phyloP scores from a whole-genome alignment of 1,140 invertebrate genomes.

The Pemphigus obesinymphae region DNA sequence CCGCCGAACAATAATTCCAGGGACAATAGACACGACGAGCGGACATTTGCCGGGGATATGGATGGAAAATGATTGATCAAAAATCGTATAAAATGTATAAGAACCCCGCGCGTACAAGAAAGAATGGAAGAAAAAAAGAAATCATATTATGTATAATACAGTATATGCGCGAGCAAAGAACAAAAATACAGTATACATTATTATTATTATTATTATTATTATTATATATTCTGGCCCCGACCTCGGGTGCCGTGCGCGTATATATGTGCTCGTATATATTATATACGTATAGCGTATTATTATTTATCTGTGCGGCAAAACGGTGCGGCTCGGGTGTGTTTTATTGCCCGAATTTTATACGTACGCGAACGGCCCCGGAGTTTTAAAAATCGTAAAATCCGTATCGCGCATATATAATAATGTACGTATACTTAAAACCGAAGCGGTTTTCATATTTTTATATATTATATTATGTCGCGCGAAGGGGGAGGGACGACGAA shows the following conservation, averaged over 20 bases:
- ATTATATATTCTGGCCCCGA: background rate
- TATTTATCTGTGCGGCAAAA: background rate
- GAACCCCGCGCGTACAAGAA: background rate
- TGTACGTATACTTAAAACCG: constrained; percentile 36
- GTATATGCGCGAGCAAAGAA: constrained; percentile 9
- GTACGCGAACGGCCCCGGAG: constrained; percentile 29
- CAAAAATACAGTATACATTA: constrained; percentile 21
- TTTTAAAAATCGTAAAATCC: constrained; percentile 41
- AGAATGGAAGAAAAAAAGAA: too few relatives aligned
- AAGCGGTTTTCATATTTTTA: constrained; percentile 39
- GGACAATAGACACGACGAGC: constrained; percentile 27
- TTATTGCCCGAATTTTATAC: constrained; percentile 38
- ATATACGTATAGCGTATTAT: too few relatives aligned
- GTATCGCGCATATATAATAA: too few relatives aligned
- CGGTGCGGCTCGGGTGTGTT: constrained; percentile 20
- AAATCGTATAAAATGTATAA: constrained; percentile 35
- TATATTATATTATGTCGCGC: constrained; percentile 21
- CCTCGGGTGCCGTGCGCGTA: too few relatives aligned
- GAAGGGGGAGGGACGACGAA: background rate
- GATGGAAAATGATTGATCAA: constrained; percentile 41
- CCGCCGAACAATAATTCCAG: constrained; percentile 36
- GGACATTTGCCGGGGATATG: constrained; percentile 29
- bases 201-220: too few relatives aligned
- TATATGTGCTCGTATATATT: too few relatives aligned
- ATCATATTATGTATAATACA: constrained; percentile 24